These are phyloP conservation scores for Capitulum mitella DNA, from an alignment of 2,888 invertebrate species.

Conservation along the genomic window DNA sequence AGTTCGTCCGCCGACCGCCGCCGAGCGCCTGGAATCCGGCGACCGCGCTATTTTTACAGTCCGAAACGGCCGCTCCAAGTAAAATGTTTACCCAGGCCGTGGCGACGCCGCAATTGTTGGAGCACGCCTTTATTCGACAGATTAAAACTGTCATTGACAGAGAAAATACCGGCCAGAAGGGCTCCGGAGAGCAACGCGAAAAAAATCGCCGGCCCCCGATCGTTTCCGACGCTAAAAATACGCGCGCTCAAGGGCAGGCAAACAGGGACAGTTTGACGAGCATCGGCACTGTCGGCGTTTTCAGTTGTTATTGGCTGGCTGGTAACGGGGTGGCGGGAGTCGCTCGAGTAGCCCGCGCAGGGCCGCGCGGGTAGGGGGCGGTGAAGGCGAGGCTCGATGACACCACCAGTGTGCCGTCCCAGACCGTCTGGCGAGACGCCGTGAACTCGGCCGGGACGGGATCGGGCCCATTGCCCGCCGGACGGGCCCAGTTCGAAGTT, in stretches of 20 bases:
- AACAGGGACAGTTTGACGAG: neutral
- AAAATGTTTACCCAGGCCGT: neutral
- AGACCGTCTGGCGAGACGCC: too few relatives aligned
- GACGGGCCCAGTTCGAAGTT: too few relatives aligned
- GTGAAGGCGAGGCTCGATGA: too few relatives aligned
- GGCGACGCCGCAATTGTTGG: slow-evolving; percentile 4
- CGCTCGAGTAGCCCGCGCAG: too few relatives aligned
- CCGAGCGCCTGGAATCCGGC: neutral
- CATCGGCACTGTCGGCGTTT: neutral
- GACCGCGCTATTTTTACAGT: neutral
- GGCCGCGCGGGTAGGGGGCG: too few relatives aligned
- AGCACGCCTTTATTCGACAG: slow-evolving; percentile 1
- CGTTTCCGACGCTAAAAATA: neutral
- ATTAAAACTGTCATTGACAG: slow-evolving; percentile 2
- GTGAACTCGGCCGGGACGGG: too few relatives aligned
- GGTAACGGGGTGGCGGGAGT: neutral
- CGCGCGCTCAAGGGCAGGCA: neutral
- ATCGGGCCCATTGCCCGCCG: too few relatives aligned
- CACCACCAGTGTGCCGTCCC: too few relatives aligned
- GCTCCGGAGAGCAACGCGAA: too few relatives aligned
- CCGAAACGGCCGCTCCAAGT: slow-evolving; percentile 4
- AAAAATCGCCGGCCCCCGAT: too few relatives aligned
- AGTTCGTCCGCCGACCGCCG: too few relatives aligned
- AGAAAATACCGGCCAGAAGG: slow-evolving; percentile 9
- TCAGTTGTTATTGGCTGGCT: neutral